phyloP scores from a whole-genome alignment of 2,888 invertebrate genomes.

The Euspilapteryx auroguttella region DNA sequence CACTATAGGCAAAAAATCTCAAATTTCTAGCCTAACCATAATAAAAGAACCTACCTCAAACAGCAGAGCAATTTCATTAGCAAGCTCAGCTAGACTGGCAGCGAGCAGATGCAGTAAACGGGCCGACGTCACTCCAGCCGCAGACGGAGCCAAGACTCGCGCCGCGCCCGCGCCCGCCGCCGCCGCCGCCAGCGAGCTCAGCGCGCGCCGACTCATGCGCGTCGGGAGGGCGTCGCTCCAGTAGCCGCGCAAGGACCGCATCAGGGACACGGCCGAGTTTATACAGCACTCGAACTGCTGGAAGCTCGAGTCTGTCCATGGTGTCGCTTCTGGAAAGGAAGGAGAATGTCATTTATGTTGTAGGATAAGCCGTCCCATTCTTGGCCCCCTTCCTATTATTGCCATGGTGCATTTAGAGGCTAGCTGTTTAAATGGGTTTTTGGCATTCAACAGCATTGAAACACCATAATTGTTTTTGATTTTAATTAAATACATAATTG shows the following conservation, averaged over 20 bases:
- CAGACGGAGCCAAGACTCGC: constrained; percentile 26
- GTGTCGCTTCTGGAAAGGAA: constrained; percentile 18
- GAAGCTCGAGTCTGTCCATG: constrained; percentile 30
- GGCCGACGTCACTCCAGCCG: too few species aligned
- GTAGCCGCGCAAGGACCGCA: constrained; percentile 24
- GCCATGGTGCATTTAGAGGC: too few species aligned
- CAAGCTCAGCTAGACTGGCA: constrained; percentile 22
- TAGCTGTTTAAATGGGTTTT: too few species aligned
- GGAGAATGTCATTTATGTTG: too few species aligned
- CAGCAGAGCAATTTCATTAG: constrained; percentile 18
- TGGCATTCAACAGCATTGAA: too few species aligned
- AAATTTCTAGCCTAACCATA: too few species aligned
- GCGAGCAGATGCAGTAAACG: constrained; percentile 35
- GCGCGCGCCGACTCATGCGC: constrained; percentile 34
- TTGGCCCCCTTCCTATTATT: too few species aligned
- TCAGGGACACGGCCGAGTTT: constrained; percentile 23
- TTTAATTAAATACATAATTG: too few species aligned
- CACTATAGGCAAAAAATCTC: too few species aligned
- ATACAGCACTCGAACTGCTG: constrained; percentile 34
- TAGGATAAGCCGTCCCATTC: too few species aligned
- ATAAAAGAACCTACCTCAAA: constrained; percentile 32
- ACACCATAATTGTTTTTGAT: too few species aligned
- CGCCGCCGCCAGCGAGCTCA: constrained; percentile 26
- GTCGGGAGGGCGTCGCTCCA: constrained; percentile 33
- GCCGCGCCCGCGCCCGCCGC: constrained; percentile 30